A percentile compares a stretch with the other conserved stretches of the same genome.
Conservation (phyloP, 1,140 invertebrate genomes). For the Atta cephalotes region DNA sequence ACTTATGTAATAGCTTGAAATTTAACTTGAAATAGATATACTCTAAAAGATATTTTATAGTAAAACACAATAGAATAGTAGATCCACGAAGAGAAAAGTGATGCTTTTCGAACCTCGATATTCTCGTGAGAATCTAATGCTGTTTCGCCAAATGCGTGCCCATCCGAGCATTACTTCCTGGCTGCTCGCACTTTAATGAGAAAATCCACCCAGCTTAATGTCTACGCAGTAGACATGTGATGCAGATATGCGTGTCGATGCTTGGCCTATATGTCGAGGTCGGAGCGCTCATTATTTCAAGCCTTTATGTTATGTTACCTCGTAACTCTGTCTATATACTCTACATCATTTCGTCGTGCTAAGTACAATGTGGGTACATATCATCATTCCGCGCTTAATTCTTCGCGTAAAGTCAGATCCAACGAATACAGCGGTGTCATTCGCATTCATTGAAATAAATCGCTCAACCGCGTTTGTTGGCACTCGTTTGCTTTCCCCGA, state of each 20-base stretch:
- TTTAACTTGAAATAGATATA: neutral
- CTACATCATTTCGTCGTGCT: conserved; percentile 63
- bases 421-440: neutral
- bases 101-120: conserved; percentile 13
- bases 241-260: conserved; percentile 73
- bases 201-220: conserved; percentile 44
- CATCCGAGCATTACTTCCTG: conserved; percentile 39
- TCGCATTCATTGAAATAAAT: neutral
- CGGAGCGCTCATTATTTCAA: conserved; percentile 80
- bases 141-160: conserved; percentile 34
- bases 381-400: conserved; percentile 67
- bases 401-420: conserved; percentile 53
- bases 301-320: conserved; percentile 77
- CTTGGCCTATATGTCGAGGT: conserved; percentile 83
- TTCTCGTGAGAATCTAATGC: conserved; percentile 31
- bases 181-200: conserved; percentile 73
- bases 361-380: conserved; percentile 77
- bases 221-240: conserved; percentile 73
- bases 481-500: neutral
- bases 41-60: neutral
- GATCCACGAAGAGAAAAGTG: neutral
- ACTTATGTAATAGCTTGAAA: neutral
- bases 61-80: neutral
- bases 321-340: conserved; percentile 69
- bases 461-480: neutral